Percentiles rank a stretch among this genome's conserved stretches.
phyloP scores from a whole-genome alignment of 1,140 invertebrate genomes.

The Leptinotarsa undecemlineata region DNA sequence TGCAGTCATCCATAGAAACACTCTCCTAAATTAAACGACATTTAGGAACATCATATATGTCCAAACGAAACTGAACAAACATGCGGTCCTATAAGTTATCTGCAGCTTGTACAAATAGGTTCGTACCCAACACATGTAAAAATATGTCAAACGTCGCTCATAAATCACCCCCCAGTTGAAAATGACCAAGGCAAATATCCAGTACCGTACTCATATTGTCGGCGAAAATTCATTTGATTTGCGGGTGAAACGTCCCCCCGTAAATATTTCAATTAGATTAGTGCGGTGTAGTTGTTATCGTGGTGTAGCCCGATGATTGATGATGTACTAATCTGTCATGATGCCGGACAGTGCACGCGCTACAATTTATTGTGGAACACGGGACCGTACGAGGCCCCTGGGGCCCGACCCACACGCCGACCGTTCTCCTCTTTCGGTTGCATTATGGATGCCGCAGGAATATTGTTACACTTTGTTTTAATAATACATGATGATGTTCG shows the following conservation, averaged over 20 bases:
- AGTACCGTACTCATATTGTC: neutral
- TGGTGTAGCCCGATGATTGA: slow-evolving; percentile 49
- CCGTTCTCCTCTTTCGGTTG: slow-evolving; percentile 3
- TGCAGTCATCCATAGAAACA: too few species aligned
- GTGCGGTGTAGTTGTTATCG: slow-evolving; percentile 44
- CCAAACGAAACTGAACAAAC: too few species aligned
- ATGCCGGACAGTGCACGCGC: slow-evolving; percentile 49
- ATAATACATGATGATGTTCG: slow-evolving; percentile 18
- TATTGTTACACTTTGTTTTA: slow-evolving; percentile 21
- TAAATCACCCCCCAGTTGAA: neutral
- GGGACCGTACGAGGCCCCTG: slow-evolving; percentile 4
- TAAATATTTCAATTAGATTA: slow-evolving; percentile 52
- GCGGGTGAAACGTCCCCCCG: slow-evolving; percentile 9
- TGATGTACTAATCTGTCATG: slow-evolving; percentile 55
- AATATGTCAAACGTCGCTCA: neutral
- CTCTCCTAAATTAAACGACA: too few species aligned
- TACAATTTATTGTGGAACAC: slow-evolving; percentile 49
- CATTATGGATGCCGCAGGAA: slow-evolving; percentile 26
- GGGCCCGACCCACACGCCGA: slow-evolving; percentile 9
- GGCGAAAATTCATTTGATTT: neutral
- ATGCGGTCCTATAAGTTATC: too few species aligned
- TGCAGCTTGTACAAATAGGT: too few species aligned
- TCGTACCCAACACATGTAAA: too few species aligned
- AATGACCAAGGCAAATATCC: neutral
- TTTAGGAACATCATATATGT: too few species aligned